Percentiles rank a stretch among this genome's conserved stretches.
Evolutionary conservation across 1,140 invertebrate species (phyloP).

Genomic region (Medauroidea extradentata): DNA sequence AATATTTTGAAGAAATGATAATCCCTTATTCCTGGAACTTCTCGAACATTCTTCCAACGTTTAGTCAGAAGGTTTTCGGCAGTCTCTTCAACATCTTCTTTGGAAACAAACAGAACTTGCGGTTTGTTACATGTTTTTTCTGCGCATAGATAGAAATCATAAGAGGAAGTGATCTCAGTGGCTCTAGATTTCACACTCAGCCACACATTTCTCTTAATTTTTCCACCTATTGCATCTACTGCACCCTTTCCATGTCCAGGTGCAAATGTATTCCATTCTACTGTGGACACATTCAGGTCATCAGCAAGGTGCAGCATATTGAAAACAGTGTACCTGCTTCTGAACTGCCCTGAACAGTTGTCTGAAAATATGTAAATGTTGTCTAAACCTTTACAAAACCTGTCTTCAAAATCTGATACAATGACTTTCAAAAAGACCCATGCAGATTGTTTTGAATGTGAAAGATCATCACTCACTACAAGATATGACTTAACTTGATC

Average conservation of each 20-base stretch:
- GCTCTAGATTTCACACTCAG: not conserved
- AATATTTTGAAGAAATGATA: constrained; percentile 4
- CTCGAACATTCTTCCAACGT: not conserved
- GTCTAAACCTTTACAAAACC: not conserved
- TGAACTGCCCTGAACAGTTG: constrained; percentile 1
- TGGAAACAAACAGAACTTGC: constrained; percentile 2
- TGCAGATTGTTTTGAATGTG: constrained; percentile 5
- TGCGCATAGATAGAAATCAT: constrained; percentile 1
- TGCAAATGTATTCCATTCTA: constrained; percentile 4
- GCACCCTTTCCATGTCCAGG: constrained; percentile 4
- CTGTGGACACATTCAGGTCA: not conserved
- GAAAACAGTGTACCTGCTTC: not conserved
- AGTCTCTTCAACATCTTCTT: constrained; percentile 1
- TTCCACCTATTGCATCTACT: constrained; percentile 1
- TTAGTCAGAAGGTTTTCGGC: not conserved
- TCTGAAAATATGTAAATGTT: not conserved
- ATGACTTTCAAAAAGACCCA: constrained; percentile 6
- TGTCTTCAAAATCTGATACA: not conserved
- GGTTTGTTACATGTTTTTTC: not conserved
- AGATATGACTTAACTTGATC: not conserved
- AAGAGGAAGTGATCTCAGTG: not conserved
- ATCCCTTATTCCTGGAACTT: constrained; percentile 1
- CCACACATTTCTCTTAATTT: not conserved
- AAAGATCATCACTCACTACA: constrained; percentile 6
- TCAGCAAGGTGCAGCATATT: not conserved